phyloP scores from a whole-genome alignment of 2,888 invertebrate genomes.

The Desoria tigrina region DNA sequence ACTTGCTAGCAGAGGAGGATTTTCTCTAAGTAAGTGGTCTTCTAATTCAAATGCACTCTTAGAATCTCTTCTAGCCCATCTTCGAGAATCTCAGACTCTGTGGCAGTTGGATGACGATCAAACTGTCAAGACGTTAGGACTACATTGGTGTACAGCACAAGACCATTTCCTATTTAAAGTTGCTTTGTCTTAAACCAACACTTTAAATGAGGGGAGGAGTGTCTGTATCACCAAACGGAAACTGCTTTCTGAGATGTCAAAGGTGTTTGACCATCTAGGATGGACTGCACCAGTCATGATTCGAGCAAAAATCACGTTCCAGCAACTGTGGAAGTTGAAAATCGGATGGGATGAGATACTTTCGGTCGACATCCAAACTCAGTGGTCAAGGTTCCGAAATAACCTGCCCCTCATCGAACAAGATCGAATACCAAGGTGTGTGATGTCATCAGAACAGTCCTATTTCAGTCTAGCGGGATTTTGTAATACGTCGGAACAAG shows the following conservation, averaged over 20 bases:
- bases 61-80: neutral
- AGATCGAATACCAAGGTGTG: neutral
- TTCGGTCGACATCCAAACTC: neutral
- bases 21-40: conserved; percentile 51
- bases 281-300: conserved; percentile 16
- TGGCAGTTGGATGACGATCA: neutral
- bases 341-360: conserved; percentile 17
- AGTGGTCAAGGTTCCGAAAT: neutral
- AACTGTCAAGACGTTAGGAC: conserved; percentile 9
- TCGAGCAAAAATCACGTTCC: conserved; percentile 16
- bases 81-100: conserved; percentile 4
- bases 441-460: neutral
- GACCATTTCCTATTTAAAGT: conserved; percentile 10
- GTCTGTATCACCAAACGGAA: conserved; percentile 20
- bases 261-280: conserved; percentile 27
- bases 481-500: conserved; percentile 6
- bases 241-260: conserved; percentile 15
- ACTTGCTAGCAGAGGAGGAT: conserved; percentile 33
- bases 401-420: neutral
- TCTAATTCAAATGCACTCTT: conserved; percentile 37
- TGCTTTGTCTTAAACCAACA: neutral
- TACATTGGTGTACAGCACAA: conserved; percentile 2
- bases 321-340: conserved; percentile 11
- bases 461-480: neutral
- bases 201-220: too few species aligned